Evolutionary conservation across 2,113 vertebrate genomes (phyloP).

Genomic region (Isurus oxyrinchus): DNA sequence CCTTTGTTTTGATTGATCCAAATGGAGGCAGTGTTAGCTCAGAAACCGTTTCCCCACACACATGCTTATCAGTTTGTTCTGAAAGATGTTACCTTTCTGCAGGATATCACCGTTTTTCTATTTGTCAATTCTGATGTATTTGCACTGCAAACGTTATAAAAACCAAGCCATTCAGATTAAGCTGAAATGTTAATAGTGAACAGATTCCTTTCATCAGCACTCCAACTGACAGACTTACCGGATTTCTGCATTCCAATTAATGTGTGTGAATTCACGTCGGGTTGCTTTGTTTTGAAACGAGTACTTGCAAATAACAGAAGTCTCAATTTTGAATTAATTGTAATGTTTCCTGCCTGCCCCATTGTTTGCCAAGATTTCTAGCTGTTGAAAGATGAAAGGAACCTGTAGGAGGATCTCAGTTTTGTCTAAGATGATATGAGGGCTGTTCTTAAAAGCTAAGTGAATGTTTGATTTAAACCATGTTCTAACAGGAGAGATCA

Average conservation of each 20-base stretch:
- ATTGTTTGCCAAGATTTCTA: not conserved
- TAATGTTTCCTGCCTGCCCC: not conserved
- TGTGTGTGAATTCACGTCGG: not conserved
- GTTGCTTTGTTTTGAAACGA: not conserved
- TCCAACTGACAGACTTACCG: not conserved
- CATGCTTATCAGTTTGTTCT: too few species aligned
- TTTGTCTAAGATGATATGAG: not conserved
- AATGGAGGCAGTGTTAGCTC: not conserved
- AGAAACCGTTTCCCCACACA: not conserved
- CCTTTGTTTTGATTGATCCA: not conserved
- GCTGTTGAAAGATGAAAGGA: slow-evolving; percentile 6
- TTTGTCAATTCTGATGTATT: not conserved
- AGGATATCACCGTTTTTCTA: not conserved
- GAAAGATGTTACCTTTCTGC: not conserved
- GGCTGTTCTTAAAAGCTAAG: not conserved
- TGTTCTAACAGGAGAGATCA: not conserved
- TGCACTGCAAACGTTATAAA: not conserved
- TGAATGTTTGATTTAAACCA: slow-evolving; percentile 12
- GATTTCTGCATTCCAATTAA: not conserved
- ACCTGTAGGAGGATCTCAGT: not conserved
- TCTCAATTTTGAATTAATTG: slow-evolving; percentile 17
- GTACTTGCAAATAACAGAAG: not conserved
- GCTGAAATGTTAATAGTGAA: not conserved
- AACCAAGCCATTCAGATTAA: not conserved
- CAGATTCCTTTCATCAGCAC: not conserved